Conservation (phyloP, 2,797 vertebrate species). For the Cygnus olor region DNA sequence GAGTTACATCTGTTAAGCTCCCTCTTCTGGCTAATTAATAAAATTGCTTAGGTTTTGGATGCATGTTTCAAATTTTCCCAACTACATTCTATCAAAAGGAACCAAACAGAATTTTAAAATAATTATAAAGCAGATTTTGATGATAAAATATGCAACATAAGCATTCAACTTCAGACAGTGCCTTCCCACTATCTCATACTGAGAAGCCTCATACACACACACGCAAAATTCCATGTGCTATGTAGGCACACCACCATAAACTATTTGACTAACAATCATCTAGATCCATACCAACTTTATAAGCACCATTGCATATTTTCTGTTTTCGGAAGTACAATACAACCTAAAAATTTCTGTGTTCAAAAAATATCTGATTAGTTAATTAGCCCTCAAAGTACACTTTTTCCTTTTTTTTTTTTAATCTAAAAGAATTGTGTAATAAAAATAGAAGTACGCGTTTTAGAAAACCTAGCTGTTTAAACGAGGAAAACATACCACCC, state of each 20-base stretch:
- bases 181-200: background rate
- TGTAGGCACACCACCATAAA: background rate
- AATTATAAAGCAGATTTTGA: background rate
- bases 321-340: background rate
- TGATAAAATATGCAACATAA: background rate
- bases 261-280: fast-evolving
- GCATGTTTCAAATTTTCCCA: background rate
- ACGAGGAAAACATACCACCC: background rate
- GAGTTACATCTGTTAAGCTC: background rate
- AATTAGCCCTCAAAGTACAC: background rate
- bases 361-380: background rate
- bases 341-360: background rate
- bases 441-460: background rate
- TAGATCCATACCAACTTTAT: background rate
- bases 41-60: background rate
- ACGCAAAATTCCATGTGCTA: fast-evolving
- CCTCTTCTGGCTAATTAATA: slow-evolving; percentile 61
- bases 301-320: background rate
- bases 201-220: background rate
- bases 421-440: background rate
- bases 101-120: background rate
- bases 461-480: background rate
- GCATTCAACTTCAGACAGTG: background rate
- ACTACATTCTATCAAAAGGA: background rate
- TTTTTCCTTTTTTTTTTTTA: background rate